phyloP scores from a whole-genome alignment of 2,797 vertebrate species.

The Melanogrammus aeglefinus region DNA sequence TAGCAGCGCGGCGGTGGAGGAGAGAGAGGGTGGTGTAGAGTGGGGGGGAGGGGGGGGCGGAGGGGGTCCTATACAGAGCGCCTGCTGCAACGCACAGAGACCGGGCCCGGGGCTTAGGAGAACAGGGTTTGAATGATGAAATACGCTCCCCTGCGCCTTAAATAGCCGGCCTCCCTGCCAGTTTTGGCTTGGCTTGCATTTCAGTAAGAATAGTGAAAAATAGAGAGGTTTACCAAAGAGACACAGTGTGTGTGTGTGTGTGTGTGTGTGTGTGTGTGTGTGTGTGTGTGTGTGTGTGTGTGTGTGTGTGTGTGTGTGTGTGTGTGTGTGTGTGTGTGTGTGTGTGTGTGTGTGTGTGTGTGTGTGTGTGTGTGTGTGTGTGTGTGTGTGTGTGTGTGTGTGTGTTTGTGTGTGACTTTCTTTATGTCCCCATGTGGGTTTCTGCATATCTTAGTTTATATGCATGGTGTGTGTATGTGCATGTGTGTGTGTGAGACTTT shows the following conservation, averaged over 20 bases:
- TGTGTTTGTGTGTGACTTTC: constrained; percentile 22
- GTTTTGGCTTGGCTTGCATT: constrained; percentile 43
- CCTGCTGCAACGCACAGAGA: constrained; percentile 48
- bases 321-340: constrained; percentile 11
- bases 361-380: constrained; percentile 23
- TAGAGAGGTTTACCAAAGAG: constrained; percentile 48
- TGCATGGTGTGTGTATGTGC: constrained; percentile 12
- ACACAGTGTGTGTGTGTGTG: constrained; percentile 32
- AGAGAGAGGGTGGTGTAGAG: too few species aligned
- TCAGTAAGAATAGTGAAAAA: constrained; percentile 40
- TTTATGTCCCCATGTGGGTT: constrained; percentile 36
- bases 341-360: constrained; percentile 7
- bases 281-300: constrained; percentile 20
- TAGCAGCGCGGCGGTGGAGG: too few species aligned
- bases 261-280: constrained; percentile 9
- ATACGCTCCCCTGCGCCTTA: constrained; percentile 53
- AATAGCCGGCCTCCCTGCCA: constrained; percentile 61
- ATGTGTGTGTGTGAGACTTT: constrained; percentile 24
- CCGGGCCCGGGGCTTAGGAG: constrained; percentile 57
- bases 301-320: constrained; percentile 5
- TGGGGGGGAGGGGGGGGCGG: constrained; percentile 10
- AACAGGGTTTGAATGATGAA: constrained; percentile 67
- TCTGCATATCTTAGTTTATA: constrained; percentile 17
- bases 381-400: constrained; percentile 8
- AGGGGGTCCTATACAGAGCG: constrained; percentile 35